Percentiles rank a stretch among this genome's conserved stretches.
These are phyloP conservation scores for Dromas ardeola DNA, from an alignment of 2,113 vertebrate genomes.

Conservation along the genomic window DNA sequence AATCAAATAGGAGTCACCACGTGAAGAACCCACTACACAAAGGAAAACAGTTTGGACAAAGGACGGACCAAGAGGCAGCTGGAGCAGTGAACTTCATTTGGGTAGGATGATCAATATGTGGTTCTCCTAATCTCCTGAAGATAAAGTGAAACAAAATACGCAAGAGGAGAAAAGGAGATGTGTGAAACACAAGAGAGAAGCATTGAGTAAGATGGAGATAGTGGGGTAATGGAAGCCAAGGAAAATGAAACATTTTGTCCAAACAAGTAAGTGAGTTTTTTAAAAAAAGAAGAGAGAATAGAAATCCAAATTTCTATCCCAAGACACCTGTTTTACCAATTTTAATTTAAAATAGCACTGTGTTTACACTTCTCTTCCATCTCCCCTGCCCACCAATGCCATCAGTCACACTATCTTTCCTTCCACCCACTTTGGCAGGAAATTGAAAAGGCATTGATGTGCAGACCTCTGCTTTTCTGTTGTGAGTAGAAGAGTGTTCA, in stretches of 20 bases:
- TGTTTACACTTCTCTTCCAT: background rate
- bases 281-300: background rate
- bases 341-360: background rate
- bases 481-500: background rate
- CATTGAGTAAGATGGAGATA: too few relatives aligned
- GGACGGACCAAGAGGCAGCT: background rate
- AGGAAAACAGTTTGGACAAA: background rate
- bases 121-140: background rate
- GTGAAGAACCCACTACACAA: background rate
- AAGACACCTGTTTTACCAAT: accelerated
- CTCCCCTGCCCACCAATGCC: background rate
- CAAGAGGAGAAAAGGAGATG: background rate
- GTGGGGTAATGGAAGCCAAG: background rate
- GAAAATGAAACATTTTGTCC: accelerated
- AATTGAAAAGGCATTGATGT: background rate
- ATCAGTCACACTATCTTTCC: background rate
- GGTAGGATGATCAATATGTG: background rate
- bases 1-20: background rate
- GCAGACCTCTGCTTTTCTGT: background rate
- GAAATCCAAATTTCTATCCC: background rate
- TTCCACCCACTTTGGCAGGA: background rate
- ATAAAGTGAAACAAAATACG: background rate
- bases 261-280: background rate
- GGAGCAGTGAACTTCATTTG: background rate
- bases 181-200: background rate